Base-by-base conservation (phyloP, 1,140 invertebrate genomes). In the Sipha flava region DNA sequence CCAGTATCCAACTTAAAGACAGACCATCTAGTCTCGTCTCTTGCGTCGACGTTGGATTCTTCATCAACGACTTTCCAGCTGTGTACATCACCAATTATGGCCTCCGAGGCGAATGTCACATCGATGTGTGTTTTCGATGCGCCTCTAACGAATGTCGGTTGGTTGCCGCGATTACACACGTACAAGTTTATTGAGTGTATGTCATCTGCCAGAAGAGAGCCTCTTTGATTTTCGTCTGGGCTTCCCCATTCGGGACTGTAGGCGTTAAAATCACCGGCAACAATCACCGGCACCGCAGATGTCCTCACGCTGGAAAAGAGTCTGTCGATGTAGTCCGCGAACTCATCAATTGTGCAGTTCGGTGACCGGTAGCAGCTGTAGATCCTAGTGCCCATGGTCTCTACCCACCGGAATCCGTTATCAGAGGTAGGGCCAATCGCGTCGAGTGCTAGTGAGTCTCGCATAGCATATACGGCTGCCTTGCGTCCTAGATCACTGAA, bases 111-210 rank as follows among this genome's bases (percentile, higher is more conserved):
- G 6, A 79, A 21, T 0, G 77, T 79, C 7, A 79, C 77, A n/a
- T 79, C 77, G 26, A 79, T 79, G 21, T 62, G 26, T 1, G 77
- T 57, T 29, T 16, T 21, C 21, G 34, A 40, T 45, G 34, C 57
- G 29, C 57, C 57, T 64, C 57, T 59, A 5, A 79, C 77, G 43
- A 79, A 79, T 0, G 77, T 79, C 12, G 77, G 57, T 21, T 40
- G 21, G 4, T 40, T 26, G 0, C 77, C 77, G 3, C 18, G 0
- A 21, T 79, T 79, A 10, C 54, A 57, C 7, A 79, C 59, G 7
- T 34, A 49, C 52, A 79, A 16, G 10, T 62, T 37, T n/a, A 64
- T 16, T 18, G 31, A n/a, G 29, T n/a, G 1, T 37, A 64, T 40
- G 14, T 14, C 14, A 34, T 64, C 59, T 6, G 34, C n/a, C 16